Evolutionary conservation across 2,888 invertebrate genomes (phyloP), one percentile per base, ranked within the genome.

Genomic region (Oegoconia quadripuncta): DNA sequence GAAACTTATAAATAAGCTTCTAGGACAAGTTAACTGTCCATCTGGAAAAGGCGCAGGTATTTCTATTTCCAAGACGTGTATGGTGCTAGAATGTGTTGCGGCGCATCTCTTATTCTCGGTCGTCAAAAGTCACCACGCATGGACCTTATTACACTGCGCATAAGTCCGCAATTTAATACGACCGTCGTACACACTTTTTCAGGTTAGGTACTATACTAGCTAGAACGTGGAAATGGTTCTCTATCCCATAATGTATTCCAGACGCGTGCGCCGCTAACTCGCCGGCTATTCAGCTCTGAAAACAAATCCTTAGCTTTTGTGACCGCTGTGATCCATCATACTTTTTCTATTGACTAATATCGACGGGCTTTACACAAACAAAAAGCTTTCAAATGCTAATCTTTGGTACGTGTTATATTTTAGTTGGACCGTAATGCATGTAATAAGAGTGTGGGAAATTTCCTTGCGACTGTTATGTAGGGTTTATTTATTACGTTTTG

Each of bases 341-440:
- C 64, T 79, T 83, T 76, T 81, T 81, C 82, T 75, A 79, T 81
- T 80, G 79, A 76, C 74, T 72, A 69, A 53, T 55, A 74, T 75
- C 72, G 69, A 55, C 64, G 71, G 26, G 75, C 77, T 77, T 78
- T 77, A 76, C 73, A 75, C 80, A 84, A 86, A 87, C 83, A 83
- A 79, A 74, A 63, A 71, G 76, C 74, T 80, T 86, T 84, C 75
- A 80, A 81, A 84, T 81, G 83, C 74, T 83, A 86, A 87, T 86
- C 65, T 69, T 48, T 49, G 55, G 76, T 76, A 83, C 86, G 86
- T 87, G 86, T 68, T 45, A 48, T 51, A 74, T 76, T 79, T 86
- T 79, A 75, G 83, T 84, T 80, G 79, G 27, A 13, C 13, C 23
- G 12, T n/a, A 17, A 17, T 15, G 15, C 22, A 18, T 34, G n/a